phyloP scores from a whole-genome alignment of 2,113 vertebrate genomes.

The Dasyprocta punctata region DNA sequence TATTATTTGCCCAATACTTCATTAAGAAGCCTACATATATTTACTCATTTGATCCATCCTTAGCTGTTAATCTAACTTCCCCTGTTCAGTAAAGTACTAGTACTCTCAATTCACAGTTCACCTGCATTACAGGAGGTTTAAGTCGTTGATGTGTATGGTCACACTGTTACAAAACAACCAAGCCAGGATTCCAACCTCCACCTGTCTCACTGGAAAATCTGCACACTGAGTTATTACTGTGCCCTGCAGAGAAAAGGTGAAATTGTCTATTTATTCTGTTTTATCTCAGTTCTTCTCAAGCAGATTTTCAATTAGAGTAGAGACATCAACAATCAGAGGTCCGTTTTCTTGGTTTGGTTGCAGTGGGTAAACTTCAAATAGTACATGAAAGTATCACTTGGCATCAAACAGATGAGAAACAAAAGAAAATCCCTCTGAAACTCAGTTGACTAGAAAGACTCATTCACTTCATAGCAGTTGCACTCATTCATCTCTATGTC shows the following conservation, averaged over 20 bases:
- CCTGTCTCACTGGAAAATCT: background rate
- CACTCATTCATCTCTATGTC: background rate
- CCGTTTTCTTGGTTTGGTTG: background rate
- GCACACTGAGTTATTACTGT: background rate
- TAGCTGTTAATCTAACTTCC: background rate
- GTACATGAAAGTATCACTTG: background rate
- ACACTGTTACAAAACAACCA: background rate
- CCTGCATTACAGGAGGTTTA: background rate
- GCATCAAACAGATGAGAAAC: background rate
- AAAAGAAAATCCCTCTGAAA: background rate
- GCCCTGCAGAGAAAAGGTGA: background rate
- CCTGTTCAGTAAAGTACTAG: background rate
- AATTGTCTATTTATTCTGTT: background rate
- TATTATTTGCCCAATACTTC: background rate
- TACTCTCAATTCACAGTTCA: background rate
- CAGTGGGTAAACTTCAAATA: background rate
- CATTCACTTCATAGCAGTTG: accelerated
- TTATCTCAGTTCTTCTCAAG: background rate
- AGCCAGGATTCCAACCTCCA: background rate
- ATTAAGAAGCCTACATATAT: background rate
- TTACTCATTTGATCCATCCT: background rate
- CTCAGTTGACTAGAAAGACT: background rate
- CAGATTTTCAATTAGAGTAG: background rate
- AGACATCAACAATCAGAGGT: background rate
- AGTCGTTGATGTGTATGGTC: background rate